Conservation (phyloP, 1,140 invertebrate species). For the Conopomorpha cramerella region DNA sequence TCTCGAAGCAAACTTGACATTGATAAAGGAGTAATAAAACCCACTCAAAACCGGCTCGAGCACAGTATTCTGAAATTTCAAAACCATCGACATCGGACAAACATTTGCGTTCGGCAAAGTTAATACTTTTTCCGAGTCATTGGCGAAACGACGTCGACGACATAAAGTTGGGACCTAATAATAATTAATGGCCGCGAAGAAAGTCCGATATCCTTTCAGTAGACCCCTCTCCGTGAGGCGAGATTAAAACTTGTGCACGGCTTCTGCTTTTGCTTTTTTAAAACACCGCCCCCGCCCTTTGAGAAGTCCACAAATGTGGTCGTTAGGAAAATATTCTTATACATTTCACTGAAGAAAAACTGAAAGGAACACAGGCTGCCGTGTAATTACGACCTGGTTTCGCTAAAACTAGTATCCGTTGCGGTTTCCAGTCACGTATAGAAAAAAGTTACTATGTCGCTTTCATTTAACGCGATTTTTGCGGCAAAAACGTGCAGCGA, state of each 20-base stretch:
- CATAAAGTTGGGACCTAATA: conserved; percentile 41
- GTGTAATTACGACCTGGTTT: neutral
- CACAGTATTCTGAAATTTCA: no score
- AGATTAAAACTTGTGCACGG: conserved; percentile 52
- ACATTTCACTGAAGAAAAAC: neutral
- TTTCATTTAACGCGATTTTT: no score
- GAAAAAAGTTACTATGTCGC: no score
- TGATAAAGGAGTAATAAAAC: no score
- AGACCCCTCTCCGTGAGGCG: conserved; percentile 26
- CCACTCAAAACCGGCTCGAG: no score
- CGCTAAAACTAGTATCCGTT: no score
- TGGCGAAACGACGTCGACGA: conserved; percentile 16
- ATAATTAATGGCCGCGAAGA: conserved; percentile 50
- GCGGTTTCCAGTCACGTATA: no score
- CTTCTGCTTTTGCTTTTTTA: conserved; percentile 22
- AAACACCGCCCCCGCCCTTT: no score
- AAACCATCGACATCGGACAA: no score
- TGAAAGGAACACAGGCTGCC: neutral
- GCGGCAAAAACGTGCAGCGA: no score
- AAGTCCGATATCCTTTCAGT: conserved; percentile 56
- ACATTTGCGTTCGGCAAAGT: no score
- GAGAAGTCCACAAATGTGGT: conserved; percentile 13
- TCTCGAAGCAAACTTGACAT: no score
- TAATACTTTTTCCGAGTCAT: conserved; percentile 48
- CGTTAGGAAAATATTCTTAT: conserved; percentile 21